Base-by-base conservation (phyloP, 2,888 invertebrate species). In the Priapulus caudatus region DNA sequence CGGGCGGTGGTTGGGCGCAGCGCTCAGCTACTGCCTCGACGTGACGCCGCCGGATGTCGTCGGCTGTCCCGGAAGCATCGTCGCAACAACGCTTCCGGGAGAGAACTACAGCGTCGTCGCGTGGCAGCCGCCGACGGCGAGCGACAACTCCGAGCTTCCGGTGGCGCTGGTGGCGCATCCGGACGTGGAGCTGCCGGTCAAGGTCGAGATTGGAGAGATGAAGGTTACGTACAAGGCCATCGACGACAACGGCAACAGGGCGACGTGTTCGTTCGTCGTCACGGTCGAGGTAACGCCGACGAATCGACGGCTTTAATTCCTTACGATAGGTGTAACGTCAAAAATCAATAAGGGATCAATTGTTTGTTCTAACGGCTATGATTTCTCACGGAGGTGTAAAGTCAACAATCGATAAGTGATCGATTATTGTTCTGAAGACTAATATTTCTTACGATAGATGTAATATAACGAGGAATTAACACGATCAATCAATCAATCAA, bases 211-310 rank as follows among this genome's bases (percentile, higher is more conserved):
- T 57, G 82, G 81, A 1, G 64, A 65, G 20, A 78, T 78, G 2
- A 67, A 66, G 10, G 74, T 83, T n/a, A 76, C 75, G 0, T 82
- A 81, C 65, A 73, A 75, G 10, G 81, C 81, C 0, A 77, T 78
- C 59, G 82, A 83, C 67, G 65, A 72, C 1, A 76, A 74, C 53
- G 75, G 76, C 44, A 82, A 82, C 64, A 74, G 72, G 56, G 79
- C 77, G 0, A 74, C 75, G 52, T 83, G 83, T 61, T 73, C 72
- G 54, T 81, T 82, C 61, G 72, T 68, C 20, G 72, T 82, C 5
- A 73, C 68, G 47, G 77, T 82, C 18, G n/a, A n/a, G n/a, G 57
- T 53, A 60, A n/a, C n/a, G n/a, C n/a, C n/a, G n/a, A n/a, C n/a
- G n/a, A n/a, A n/a, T n/a, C n/a, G n/a, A n/a, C n/a, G n/a, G n/a